These are phyloP conservation scores for Coilia nasus DNA, from an alignment of 2,797 vertebrate species.

Conservation along the genomic window DNA sequence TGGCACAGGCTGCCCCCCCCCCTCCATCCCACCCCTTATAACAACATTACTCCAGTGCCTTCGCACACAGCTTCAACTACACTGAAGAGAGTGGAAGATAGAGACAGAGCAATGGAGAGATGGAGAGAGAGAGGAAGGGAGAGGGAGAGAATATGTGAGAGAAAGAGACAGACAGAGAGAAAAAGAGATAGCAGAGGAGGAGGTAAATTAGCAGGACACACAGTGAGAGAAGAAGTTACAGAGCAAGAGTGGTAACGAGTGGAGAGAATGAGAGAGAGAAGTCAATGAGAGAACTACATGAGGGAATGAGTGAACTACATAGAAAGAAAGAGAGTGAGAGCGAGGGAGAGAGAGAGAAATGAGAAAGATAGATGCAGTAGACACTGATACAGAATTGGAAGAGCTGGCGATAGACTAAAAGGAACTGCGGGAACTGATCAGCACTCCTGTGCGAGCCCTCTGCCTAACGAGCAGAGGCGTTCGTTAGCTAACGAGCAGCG, in stretches of 20 bases:
- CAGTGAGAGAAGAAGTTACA: not conserved
- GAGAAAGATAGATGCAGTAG: not conserved
- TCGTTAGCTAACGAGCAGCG: constrained; percentile 23
- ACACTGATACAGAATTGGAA: not conserved
- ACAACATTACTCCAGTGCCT: not conserved
- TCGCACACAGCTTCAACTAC: not conserved
- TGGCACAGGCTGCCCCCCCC: not conserved
- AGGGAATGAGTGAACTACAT: too few relatives aligned
- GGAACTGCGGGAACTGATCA: constrained; percentile 3
- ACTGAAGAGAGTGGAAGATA: not conserved
- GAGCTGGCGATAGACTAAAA: not conserved
- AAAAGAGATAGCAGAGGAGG: not conserved
- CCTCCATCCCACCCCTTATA: too few relatives aligned
- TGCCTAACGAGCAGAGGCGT: not conserved
- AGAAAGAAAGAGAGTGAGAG: not conserved
- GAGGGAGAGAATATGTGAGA: not conserved
- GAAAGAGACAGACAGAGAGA: not conserved
- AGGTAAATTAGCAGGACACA: not conserved
- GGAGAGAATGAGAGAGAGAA: not conserved
- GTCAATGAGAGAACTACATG: too few relatives aligned
- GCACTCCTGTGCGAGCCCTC: not conserved
- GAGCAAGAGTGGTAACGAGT: not conserved
- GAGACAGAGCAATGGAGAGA: too few relatives aligned
- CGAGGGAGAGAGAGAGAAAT: not conserved
- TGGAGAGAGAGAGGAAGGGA: not conserved